Percentiles rank a stretch among this genome's conserved stretches.
Conservation (phyloP, 1,140 invertebrate genomes). For the Branchinecta lindahli region DNA sequence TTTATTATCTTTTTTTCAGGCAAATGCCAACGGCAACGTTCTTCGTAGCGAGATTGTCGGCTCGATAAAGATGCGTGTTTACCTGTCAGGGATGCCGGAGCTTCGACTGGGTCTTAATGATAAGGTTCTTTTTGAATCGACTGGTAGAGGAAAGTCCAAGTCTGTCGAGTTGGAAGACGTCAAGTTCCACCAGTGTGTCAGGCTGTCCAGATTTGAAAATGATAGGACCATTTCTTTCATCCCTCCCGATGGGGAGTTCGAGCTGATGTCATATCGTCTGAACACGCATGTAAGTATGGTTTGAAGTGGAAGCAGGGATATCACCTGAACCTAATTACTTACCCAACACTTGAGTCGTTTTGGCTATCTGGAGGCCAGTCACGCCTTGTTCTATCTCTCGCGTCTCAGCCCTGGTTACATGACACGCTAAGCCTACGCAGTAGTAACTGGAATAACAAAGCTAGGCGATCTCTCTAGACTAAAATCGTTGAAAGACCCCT, state of each 20-base stretch:
- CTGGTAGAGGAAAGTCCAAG: constrained; percentile 92
- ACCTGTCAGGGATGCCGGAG: constrained; percentile 99
- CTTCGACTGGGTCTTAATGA: constrained; percentile 94
- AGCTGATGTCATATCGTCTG: constrained; percentile 97
- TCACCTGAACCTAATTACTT: no score
- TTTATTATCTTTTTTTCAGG: constrained; percentile 34
- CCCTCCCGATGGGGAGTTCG: constrained; percentile 98
- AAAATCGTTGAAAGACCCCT: no score
- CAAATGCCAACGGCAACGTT: constrained; percentile 96
- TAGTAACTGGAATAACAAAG: no score
- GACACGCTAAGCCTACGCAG: no score
- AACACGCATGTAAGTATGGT: constrained; percentile 69
- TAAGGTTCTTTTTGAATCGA: constrained; percentile 96
- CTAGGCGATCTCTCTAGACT: no score
- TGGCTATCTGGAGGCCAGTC: background rate
- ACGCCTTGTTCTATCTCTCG: no score
- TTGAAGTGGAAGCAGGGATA: background rate
- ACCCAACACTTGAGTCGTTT: no score
- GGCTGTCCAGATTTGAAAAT: constrained; percentile 93
- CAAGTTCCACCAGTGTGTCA: constrained; percentile 98
- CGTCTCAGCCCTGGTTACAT: no score
- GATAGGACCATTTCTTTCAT: constrained; percentile 98
- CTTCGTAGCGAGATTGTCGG: constrained; percentile 96
- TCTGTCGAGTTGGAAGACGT: constrained; percentile 98
- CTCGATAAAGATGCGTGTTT: constrained; percentile 97